Conservation (phyloP, 2,113 vertebrate genomes). For the Ptyas mucosa region DNA sequence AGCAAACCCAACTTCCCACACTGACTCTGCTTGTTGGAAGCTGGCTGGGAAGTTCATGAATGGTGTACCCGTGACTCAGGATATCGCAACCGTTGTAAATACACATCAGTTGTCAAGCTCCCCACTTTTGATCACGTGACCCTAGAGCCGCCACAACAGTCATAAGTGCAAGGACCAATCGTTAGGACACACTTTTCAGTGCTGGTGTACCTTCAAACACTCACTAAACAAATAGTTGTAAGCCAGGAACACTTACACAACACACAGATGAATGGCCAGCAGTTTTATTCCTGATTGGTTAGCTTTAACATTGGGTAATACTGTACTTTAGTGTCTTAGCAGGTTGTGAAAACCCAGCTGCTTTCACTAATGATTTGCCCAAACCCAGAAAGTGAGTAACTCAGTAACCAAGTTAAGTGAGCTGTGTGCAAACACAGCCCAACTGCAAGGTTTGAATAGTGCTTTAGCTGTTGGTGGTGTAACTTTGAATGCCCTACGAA, state of each 20-base stretch:
- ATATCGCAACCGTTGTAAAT: too few relatives aligned
- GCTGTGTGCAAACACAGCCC: background rate
- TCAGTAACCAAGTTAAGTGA: background rate
- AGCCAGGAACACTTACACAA: background rate
- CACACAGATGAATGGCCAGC: background rate
- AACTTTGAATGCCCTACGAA: background rate
- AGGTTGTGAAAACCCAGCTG: background rate
- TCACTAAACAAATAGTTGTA: background rate
- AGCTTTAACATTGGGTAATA: background rate
- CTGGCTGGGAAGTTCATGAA: too few relatives aligned
- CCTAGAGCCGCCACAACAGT: too few relatives aligned
- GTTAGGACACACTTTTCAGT: background rate
- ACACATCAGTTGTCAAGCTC: too few relatives aligned
- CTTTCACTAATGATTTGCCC: background rate
- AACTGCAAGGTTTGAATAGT: background rate
- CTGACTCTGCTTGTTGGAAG: too few relatives aligned
- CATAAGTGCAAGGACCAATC: too few relatives aligned
- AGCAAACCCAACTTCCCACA: background rate
- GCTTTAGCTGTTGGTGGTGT: background rate
- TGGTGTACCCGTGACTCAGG: too few relatives aligned
- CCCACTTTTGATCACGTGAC: background rate
- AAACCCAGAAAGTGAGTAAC: background rate
- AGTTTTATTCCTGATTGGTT: background rate
- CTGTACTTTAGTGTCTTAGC: background rate
- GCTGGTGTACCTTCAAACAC: background rate